Evolutionary conservation across 2,113 vertebrate genomes (phyloP), one percentile per base, ranked within the genome.

Genomic region (Murina feae): DNA sequence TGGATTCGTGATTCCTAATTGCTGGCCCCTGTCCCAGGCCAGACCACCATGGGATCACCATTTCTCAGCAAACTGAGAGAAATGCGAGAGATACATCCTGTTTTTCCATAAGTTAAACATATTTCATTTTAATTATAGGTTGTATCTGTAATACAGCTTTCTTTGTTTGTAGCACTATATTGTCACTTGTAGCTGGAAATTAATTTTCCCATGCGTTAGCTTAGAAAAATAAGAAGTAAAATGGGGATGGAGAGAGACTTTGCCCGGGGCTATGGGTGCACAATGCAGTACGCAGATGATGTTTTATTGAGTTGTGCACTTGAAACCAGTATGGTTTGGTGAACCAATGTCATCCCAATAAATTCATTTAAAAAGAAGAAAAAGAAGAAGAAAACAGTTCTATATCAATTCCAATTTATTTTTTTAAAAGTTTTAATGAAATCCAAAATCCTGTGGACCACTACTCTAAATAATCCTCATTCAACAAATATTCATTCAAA

Each of bases 351-450:
- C 63, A 66, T 32, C 30, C 63, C 32, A 66, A 66, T 66, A 66
- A 66, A 66, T n/a, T 66, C 14, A 65, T 32, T 66, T 66, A 32
- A n/a, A 66, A 66, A 66, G 12, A 13, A 80, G 83, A 91, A 88
- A 95, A 89, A 58, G 42, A 79, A 79, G 83, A 88, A 95, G 21
- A 39, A 60, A 95, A 44, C 88, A 89, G 23, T 13, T 44, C 47
- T 53, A 20, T 78, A 87, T 91, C 86, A 84, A 89, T 97, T 55
- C 63, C 49, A 95, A 87, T 91, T 94, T 91, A 65, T 76, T 91
- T 95, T 93, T 76, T 32, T 44, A 9, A 92, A 96, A 83, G 88
- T 95, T 93, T 90, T 88, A 95, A 94, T 95, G 88, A 90, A 94
- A 92, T 97, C 37, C 83, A 90, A 93, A 96, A 75, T 89, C 89